Evolutionary conservation across 2,888 invertebrate genomes (phyloP).

Genomic region (Pinctada fucata): DNA sequence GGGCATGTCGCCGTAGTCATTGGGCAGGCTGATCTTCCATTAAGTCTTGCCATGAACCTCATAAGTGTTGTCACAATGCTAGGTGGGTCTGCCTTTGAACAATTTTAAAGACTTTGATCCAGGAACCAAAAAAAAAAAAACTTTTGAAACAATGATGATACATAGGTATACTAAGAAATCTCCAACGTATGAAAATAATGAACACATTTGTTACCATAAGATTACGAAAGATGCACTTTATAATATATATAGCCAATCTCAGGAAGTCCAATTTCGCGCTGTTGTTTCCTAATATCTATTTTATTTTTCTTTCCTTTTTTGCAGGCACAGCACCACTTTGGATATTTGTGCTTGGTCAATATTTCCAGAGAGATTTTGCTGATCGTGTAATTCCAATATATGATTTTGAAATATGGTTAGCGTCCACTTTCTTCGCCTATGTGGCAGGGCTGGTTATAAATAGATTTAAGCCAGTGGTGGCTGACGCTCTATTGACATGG

Average conservation of each 20-base stretch:
- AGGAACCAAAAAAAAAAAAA: too few species aligned
- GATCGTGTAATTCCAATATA: constrained; percentile 67
- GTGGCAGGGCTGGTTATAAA: constrained; percentile 69
- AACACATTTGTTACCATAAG: too few species aligned
- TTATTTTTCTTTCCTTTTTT: constrained; percentile 16
- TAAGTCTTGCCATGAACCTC: constrained; percentile 72
- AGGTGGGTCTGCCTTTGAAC: constrained; percentile 56
- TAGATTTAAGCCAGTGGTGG: constrained; percentile 64
- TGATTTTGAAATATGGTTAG: constrained; percentile 72
- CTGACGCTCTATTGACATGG: constrained; percentile 74
- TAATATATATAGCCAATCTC: too few species aligned
- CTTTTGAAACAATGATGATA: too few species aligned
- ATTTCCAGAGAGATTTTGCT: constrained; percentile 59
- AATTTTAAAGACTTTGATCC: too few species aligned
- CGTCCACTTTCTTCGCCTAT: constrained; percentile 69
- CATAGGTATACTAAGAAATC: too few species aligned
- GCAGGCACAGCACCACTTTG: constrained; percentile 71
- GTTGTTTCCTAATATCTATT: too few species aligned
- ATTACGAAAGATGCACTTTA: too few species aligned
- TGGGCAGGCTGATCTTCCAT: constrained; percentile 69
- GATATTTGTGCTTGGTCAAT: constrained; percentile 71
- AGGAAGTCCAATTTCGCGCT: too few species aligned
- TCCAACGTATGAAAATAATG: too few species aligned
- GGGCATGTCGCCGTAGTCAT: constrained; percentile 74
- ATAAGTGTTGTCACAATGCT: constrained; percentile 70